Evolutionary conservation across 2,797 vertebrate species (phyloP), one percentile per base, ranked within the genome.

Genomic region (Muscicapa striata): DNA sequence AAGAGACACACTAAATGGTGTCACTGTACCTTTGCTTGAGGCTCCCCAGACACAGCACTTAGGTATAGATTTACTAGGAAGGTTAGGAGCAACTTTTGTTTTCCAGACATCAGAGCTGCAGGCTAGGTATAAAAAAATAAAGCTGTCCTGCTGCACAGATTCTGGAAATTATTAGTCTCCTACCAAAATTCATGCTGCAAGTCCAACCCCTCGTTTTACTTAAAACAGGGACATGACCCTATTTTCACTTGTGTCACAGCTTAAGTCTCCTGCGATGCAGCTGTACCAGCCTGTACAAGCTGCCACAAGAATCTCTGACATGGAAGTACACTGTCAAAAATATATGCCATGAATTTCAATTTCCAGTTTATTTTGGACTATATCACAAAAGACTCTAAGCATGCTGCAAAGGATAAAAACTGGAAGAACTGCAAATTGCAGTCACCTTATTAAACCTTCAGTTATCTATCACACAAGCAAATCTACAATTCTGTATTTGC

Each of bases 291-390:
- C 59, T 74, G 32, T 41, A 89, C 82, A 89, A 87, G 52, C 38
- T 92, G 5, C 3, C 87, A 57, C 64, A 92, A 79, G 57, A 77
- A 91, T 77, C 67, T 93, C 84, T 89, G 84, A 70, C 52, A 85
- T 58, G 59, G 63, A 93, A 83, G 27, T 80, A 77, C 67, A 66
- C 57, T 52, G 36, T 61, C 74, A 74, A 59, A 59, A 94, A 87
- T 19, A 74, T 0, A 3, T 70, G 64, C 11, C 38, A 46, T 80
- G 91, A 94, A 83, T 94, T 80, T 80, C 26, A 85, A 57, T 90
- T 85, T 90, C 26, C 27, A 41, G 18, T 62, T 88, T 92, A 62
- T 69, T 89, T 75, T 69, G n/a, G 36, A 83, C 55, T 64, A 52
- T 7, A 55, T 27, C 0, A 63, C 55, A 67, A 82, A 51, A 68